phyloP scores from a whole-genome alignment of 2,113 vertebrate species.

The Rostratula benghalensis region DNA sequence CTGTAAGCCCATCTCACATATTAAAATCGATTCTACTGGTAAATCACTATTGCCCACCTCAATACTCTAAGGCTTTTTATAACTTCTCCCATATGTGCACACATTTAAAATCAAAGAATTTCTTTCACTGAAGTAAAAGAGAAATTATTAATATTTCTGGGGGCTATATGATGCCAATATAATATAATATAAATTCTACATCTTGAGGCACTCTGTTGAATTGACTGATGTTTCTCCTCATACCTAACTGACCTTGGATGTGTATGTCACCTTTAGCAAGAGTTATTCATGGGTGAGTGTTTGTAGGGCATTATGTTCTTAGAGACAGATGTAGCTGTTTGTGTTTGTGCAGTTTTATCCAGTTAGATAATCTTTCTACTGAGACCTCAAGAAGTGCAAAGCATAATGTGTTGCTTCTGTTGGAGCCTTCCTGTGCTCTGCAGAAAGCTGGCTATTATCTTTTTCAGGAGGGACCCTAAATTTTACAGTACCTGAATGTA shows the following conservation, averaged over 20 bases:
- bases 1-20: background rate
- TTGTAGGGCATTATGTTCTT: background rate
- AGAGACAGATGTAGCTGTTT: background rate
- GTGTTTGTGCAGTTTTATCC: background rate
- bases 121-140: background rate
- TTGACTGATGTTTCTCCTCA: background rate
- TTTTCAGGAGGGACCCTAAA: background rate
- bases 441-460: background rate
- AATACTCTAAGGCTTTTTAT: background rate
- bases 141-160: background rate
- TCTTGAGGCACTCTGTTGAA: background rate
- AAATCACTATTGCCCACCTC: background rate
- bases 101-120: constrained; percentile 7
- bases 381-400: background rate
- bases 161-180: background rate
- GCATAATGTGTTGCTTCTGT: background rate
- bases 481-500: background rate
- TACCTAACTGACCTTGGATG: background rate
- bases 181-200: background rate
- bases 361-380: background rate
- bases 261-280: background rate
- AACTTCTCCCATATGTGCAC: background rate
- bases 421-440: background rate
- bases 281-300: too few species aligned
- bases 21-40: background rate